Base-by-base conservation (phyloP, 2,113 vertebrate species). In the Gasterosteus aculeatus region DNA sequence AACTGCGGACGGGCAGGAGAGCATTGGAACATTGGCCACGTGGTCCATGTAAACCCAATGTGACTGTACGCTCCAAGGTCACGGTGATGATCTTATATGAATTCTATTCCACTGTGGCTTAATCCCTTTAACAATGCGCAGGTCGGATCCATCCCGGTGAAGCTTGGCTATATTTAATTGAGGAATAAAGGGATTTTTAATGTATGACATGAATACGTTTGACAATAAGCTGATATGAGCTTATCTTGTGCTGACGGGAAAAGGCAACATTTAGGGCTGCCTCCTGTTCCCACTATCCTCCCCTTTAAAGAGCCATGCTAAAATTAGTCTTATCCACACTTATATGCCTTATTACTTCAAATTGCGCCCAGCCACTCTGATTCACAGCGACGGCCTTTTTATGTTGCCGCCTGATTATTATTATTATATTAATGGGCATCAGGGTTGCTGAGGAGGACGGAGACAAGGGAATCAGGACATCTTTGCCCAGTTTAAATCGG, bases 191-290 rank as follows among this genome's bases (percentile, higher is more conserved):
- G 29, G 73, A 77, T 82, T 82, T 85, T 82, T 85, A 81, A 87
- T 88, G 82, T 78, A 87, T 78, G 78, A 81, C 84, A 69, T 73
- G 77, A 87, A 88, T 89, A 77, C 75, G 79, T 85, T 81, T 78
- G 80, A 77, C 78, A 84, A 58, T 16, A 15, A 61, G 38, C 61
- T 85, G 69, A 64, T 69, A 67, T 77, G 72, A 77, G 53, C 72
- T 73, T 33, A 54, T 78, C 71, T 83, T 38, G 33, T 15, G 49
- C 46, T n/a, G 69, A 80, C 69, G 79, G 75, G 59, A 86, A 87
- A 74, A 79, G 42, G 60, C 58, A 72, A 69, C 61, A 70, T 76
- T 77, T 81, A 41, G 19, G 38, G 41, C 54, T 35, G 14, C 19
- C 26, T 22, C 42, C 56, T 11, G 12, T 66, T 68, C 46, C 68